Conservation (phyloP, 2,113 vertebrate genomes). For the Albula glossodonta region DNA sequence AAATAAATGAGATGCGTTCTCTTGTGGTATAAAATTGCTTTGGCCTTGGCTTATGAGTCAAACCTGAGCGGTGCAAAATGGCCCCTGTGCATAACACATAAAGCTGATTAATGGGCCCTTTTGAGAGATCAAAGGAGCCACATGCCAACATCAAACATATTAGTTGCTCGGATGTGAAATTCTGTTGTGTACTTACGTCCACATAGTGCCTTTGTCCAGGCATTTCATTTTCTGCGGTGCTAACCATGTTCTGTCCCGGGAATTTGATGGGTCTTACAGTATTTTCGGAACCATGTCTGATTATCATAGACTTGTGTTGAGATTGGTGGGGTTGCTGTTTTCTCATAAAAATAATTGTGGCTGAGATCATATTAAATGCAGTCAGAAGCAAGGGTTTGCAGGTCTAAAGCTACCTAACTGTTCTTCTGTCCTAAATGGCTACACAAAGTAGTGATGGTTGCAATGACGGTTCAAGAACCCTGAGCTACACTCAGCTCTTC, state of each 20-base stretch:
- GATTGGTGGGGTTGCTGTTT: background rate
- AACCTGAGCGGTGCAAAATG: conserved; percentile 13
- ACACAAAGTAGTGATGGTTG: no score
- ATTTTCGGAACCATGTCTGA: background rate
- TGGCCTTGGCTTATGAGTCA: background rate
- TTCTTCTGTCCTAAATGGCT: no score
- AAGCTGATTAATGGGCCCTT: conserved; percentile 9
- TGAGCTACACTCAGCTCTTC: no score
- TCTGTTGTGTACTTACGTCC: background rate
- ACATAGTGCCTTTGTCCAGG: background rate
- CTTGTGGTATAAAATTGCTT: conserved; percentile 6
- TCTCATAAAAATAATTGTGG: background rate
- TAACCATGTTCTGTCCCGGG: background rate
- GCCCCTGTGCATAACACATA: conserved; percentile 5
- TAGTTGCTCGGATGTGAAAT: background rate
- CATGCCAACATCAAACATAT: background rate
- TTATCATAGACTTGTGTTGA: background rate
- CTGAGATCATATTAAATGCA: background rate
- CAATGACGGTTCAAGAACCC: no score
- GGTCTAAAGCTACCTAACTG: no score
- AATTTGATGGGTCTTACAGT: background rate
- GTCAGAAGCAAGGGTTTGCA: background rate
- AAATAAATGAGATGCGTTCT: background rate
- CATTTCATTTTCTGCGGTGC: background rate
- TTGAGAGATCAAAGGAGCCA: conserved; percentile 4